These are phyloP conservation scores for Xanthostigma xanthostigma DNA, from an alignment of 2,888 invertebrate species.

Conservation along the genomic window DNA sequence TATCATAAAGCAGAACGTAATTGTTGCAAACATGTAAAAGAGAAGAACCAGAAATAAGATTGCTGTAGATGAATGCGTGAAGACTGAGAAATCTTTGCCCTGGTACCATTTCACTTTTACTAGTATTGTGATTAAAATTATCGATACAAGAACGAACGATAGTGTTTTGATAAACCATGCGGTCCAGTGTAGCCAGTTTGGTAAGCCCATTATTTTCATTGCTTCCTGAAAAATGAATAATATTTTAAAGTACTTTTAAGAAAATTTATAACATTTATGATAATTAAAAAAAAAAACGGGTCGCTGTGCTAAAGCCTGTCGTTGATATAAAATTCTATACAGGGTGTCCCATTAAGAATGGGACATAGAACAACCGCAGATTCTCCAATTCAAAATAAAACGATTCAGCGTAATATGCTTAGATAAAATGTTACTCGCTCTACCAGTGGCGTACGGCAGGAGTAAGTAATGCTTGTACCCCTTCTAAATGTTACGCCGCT, in stretches of 20 bases:
- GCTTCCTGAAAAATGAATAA: slow-evolving; percentile 45
- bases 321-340: too few relatives aligned
- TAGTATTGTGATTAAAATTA: background rate
- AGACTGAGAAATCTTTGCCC: slow-evolving; percentile 37
- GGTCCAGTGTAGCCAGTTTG: slow-evolving; percentile 69
- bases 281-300: too few relatives aligned
- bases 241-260: background rate
- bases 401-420: too few relatives aligned
- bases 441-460: too few relatives aligned
- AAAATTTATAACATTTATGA: background rate
- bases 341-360: too few relatives aligned
- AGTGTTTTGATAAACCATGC: slow-evolving; percentile 66
- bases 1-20: slow-evolving; percentile 65
- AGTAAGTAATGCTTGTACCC: too few relatives aligned
- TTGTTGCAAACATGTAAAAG: slow-evolving; percentile 52
- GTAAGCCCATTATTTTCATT: slow-evolving; percentile 82
- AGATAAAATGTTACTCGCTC: too few relatives aligned
- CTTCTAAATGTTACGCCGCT: too few relatives aligned
- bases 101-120: slow-evolving; percentile 22
- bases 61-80: slow-evolving; percentile 49
- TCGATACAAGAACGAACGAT: background rate
- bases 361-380: too few relatives aligned
- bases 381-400: too few relatives aligned
- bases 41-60: slow-evolving; percentile 56
- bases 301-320: too few relatives aligned